Base-by-base conservation (phyloP, 2,888 invertebrate species). In the Junonia oenone region DNA sequence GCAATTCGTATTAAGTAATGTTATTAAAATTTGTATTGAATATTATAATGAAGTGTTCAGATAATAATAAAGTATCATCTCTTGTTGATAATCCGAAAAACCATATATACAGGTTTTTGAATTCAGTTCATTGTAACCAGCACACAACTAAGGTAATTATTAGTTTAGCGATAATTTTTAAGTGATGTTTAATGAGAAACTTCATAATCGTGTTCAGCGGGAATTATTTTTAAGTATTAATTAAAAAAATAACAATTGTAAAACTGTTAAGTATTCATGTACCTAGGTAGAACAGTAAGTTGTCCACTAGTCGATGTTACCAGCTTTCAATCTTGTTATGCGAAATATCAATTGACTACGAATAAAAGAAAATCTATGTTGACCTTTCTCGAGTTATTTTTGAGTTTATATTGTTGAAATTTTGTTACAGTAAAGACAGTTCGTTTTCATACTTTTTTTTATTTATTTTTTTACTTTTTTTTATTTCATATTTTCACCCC, bases 241-340 rank as follows among this genome's bases (percentile, higher is more conserved):
- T 77, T 73, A 73, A 74, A 69, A 71, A 69, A 71, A 78, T 75
- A 79, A 78, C 77, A 43, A 82, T 80, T 87, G 83, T 88, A 83
- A 85, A 85, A 86, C 85, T 84, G 83, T 85, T 89, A 86, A 84
- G 82, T 80, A 81, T 80, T 79, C 83, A 83, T 89, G 83, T 88
- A 87, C 82, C 75, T 85, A 86, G 81, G 79, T 87, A 86, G 84
- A 80, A 73, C 71, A 75, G 83, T 87, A 85, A 83, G 83, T 68
- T 85, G 86, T 86, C 88, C 88, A 84, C 76, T 86, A 87, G 84
- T 80, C 78, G 73, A 78, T 88, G 87, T 88, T 86, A 72, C 75
- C 81, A 75, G 87, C 87, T 87, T 84, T 75, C 74, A 68, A 78
- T 75, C 85, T 84, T 86, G 83, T 86, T 85, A 83, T 78, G 85